Conservation (phyloP, 1,140 invertebrate genomes). For the Polypedilum vanderplanki region DNA sequence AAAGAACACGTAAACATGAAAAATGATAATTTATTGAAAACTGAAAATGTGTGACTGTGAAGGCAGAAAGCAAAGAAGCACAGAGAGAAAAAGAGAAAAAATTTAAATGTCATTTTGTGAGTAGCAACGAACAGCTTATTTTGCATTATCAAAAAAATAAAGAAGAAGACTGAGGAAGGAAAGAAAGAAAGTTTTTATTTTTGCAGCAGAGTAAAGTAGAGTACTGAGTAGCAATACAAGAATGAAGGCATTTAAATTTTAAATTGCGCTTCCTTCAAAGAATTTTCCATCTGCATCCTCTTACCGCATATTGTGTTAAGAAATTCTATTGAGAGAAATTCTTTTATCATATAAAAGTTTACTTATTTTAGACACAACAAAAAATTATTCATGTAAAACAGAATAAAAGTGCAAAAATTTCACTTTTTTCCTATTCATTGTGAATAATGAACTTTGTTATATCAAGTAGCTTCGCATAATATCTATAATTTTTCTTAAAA, state of each 20-base stretch:
- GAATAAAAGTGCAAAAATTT: not conserved
- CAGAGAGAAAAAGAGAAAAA: not conserved
- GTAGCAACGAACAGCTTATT: not conserved
- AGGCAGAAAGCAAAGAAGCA: not conserved
- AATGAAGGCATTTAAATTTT: constrained; percentile 8
- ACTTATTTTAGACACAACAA: not conserved
- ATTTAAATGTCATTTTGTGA: constrained; percentile 19
- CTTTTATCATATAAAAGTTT: not conserved
- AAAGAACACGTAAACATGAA: constrained; percentile 1
- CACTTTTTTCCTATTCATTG: not conserved
- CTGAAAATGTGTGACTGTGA: constrained; percentile 11
- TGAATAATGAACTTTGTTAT: not conserved
- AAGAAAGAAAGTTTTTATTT: not conserved
- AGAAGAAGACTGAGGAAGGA: not conserved
- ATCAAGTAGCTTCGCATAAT: not conserved
- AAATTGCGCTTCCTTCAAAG: not conserved
- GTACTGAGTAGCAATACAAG: not conserved
- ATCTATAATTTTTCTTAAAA: not conserved
- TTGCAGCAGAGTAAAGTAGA: not conserved
- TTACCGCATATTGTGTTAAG: constrained; percentile 10
- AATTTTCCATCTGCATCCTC: not conserved
- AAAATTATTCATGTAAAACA: constrained; percentile 12
- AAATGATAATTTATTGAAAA: constrained; percentile 20
- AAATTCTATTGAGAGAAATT: constrained; percentile 8
- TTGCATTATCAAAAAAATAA: not conserved